Conservation (phyloP, 64 coral and sea anemone species). For the Montipora foliosa region DNA sequence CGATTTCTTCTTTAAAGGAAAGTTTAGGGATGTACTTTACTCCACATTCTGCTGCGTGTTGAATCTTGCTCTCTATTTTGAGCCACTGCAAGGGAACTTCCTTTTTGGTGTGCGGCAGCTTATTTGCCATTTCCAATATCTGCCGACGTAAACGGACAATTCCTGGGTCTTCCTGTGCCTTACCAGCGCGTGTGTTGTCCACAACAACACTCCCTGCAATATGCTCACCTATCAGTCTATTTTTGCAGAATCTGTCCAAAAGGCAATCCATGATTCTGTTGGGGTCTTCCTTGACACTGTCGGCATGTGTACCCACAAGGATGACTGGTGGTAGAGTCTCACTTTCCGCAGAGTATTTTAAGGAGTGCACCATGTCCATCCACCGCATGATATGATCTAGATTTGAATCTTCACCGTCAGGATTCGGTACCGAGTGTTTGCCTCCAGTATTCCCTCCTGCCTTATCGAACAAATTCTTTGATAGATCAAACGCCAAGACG, state of each 20-base stretch:
- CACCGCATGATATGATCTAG: conserved; percentile 4
- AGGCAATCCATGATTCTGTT: not conserved
- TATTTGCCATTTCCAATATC: not conserved
- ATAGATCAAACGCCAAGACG: not conserved
- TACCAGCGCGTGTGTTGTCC: not conserved
- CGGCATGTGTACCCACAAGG: conserved; percentile 11
- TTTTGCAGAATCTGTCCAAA: not conserved
- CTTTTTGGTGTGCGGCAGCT: not conserved
- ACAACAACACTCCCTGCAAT: not conserved
- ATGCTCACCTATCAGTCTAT: not conserved
- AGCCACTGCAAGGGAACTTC: not conserved
- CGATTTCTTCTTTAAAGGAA: not conserved
- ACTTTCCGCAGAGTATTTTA: not conserved
- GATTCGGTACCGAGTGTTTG: not conserved
- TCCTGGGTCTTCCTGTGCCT: not conserved
- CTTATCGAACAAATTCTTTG: not conserved
- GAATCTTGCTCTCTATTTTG: not conserved
- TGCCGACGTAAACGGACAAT: not conserved
- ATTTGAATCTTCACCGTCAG: not conserved
- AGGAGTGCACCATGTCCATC: conserved; percentile 12
- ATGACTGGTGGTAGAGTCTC: not conserved
- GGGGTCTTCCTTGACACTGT: not conserved
- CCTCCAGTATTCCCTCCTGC: not conserved
- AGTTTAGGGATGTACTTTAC: not conserved
- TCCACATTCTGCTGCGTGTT: not conserved